phyloP scores from a whole-genome alignment of 1,140 invertebrate genomes.

The Parasteatoda tepidariorum region DNA sequence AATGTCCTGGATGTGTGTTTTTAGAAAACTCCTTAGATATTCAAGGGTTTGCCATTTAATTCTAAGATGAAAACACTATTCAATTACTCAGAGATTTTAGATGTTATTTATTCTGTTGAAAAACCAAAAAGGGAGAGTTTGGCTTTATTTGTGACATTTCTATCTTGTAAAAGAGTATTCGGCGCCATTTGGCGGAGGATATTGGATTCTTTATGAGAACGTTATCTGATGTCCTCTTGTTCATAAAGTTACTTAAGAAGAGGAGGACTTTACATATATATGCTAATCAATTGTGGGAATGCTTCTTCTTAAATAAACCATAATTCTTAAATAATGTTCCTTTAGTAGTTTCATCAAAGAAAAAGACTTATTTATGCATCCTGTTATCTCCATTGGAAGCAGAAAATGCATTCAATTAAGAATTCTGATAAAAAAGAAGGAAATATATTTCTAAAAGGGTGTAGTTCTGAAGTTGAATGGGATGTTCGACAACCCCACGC shows the following conservation, averaged over 20 bases:
- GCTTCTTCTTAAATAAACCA: constrained; percentile 19
- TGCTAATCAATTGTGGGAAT: constrained; percentile 24
- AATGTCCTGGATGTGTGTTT: constrained; percentile 9
- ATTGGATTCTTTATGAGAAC: constrained; percentile 34
- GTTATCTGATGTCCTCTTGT: constrained; percentile 37
- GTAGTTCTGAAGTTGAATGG: too few relatives aligned
- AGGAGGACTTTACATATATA: constrained; percentile 23
- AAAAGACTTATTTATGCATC: constrained; percentile 8
- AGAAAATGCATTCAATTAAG: constrained; percentile 27
- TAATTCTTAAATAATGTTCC: constrained; percentile 40
- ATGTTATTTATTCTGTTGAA: constrained; percentile 13
- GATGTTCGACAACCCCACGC: too few relatives aligned
- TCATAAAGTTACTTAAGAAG: constrained; percentile 18
- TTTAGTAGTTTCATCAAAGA: constrained; percentile 26
- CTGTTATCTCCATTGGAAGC: not conserved
- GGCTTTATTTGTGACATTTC: too few relatives aligned
- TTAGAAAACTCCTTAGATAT: constrained; percentile 1
- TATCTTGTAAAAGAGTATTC: too few relatives aligned
- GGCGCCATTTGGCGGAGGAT: not conserved
- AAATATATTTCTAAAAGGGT: too few relatives aligned
- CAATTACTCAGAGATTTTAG: constrained; percentile 8
- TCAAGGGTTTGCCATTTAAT: not conserved
- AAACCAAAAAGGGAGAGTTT: constrained; percentile 1
- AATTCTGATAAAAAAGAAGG: too few relatives aligned
- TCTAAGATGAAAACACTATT: not conserved